Percentiles rank a stretch among this genome's conserved stretches.
Evolutionary conservation across 2,113 vertebrate species (phyloP).

Genomic region (Eublepharis macularius): DNA sequence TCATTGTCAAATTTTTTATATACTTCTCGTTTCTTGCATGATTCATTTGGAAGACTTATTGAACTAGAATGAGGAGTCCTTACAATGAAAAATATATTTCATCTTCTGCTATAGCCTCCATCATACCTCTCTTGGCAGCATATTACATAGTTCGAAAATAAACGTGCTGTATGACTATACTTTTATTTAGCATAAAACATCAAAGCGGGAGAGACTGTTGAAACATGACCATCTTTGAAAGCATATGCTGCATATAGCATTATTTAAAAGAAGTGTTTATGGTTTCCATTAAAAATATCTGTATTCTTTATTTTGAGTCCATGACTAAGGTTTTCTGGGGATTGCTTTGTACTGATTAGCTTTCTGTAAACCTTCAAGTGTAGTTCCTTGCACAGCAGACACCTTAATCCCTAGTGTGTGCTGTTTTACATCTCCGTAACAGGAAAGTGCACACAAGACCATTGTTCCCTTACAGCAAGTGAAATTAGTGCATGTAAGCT

Average conservation of each 20-base stretch:
- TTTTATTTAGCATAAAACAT: not conserved
- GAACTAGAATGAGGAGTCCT: not conserved
- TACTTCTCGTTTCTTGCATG: not conserved
- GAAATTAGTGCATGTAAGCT: too few species aligned
- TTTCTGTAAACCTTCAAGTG: not conserved
- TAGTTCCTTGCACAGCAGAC: slow-evolving; percentile 8
- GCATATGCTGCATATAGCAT: not conserved
- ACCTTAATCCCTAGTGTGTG: not conserved
- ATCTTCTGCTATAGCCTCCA: not conserved
- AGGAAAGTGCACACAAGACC: not conserved
- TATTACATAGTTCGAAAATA: not conserved
- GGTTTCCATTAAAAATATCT: not conserved
- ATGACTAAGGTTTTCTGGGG: not conserved
- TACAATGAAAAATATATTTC: not conserved
- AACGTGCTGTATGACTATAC: not conserved
- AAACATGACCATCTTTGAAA: not conserved
- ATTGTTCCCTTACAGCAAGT: too few species aligned
- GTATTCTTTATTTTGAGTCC: not conserved
- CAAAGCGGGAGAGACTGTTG: not conserved
- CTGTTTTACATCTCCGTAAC: not conserved
- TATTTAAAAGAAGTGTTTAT: not conserved
- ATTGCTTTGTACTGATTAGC: not conserved
- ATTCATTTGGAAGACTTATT: not conserved
- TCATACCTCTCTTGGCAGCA: not conserved
- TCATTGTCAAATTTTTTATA: not conserved